Evolutionary conservation across 2,888 invertebrate genomes (phyloP).

Genomic region (Leucozona laternaria): DNA sequence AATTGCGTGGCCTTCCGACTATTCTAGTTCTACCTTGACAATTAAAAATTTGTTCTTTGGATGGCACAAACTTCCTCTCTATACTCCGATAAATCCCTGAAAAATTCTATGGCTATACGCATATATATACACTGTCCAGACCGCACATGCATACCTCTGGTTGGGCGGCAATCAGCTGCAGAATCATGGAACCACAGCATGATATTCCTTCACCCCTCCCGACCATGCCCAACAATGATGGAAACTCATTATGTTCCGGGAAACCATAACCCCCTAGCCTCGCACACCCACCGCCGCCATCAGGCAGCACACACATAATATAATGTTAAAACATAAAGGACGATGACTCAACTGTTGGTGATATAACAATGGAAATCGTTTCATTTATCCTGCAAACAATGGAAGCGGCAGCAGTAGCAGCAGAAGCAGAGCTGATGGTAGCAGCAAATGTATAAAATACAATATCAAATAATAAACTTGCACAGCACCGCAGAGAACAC

Average conservation of each 20-base stretch:
- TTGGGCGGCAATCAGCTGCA: conserved; percentile 71
- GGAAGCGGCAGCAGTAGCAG: conserved; percentile 64
- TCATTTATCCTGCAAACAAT: conserved; percentile 76
- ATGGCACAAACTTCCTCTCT: conserved; percentile 55
- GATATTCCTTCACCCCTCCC: conserved; percentile 28
- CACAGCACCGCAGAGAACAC: conserved; percentile 75
- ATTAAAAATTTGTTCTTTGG: conserved; percentile 57
- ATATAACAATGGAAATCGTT: conserved; percentile 76
- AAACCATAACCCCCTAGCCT: conserved; percentile 64
- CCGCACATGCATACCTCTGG: conserved; percentile 69
- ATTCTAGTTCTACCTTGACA: too few species aligned
- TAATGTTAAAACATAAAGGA: conserved; percentile 76
- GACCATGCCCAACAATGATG: conserved; percentile 48
- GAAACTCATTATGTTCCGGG: conserved; percentile 74
- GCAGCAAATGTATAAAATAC: conserved; percentile 75
- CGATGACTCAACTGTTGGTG: conserved; percentile 76
- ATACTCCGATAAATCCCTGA: conserved; percentile 58
- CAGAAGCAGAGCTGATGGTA: conserved; percentile 66
- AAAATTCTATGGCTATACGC: conserved; percentile 45
- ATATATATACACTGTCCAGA: conserved; percentile 58
- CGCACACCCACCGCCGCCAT: conserved; percentile 55
- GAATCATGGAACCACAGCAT: conserved; percentile 67
- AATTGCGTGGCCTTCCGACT: too few species aligned
- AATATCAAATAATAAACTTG: conserved; percentile 76
- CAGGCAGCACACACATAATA: conserved; percentile 63